Percentiles rank a stretch among this genome's conserved stretches.
phyloP scores from a whole-genome alignment of 2,797 vertebrate genomes.

The Dendrocincla fuliginosa region DNA sequence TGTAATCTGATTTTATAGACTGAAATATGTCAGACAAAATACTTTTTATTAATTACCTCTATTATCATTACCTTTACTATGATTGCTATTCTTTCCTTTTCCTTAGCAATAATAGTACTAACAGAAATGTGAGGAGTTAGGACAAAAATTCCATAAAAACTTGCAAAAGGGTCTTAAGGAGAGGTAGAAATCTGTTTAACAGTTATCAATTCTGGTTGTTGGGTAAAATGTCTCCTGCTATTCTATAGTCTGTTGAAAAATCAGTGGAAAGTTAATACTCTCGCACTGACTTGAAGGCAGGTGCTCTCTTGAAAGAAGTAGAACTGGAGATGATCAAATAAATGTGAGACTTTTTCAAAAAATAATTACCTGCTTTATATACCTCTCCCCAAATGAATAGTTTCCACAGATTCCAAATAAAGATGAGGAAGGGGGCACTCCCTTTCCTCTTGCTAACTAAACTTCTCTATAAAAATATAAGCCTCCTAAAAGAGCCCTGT shows the following conservation, averaged over 20 bases:
- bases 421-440: background rate
- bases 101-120: background rate
- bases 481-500: background rate
- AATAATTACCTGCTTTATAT: background rate
- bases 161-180: background rate
- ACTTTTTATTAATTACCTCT: background rate
- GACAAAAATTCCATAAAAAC: background rate
- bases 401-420: background rate
- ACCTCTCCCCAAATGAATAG: background rate
- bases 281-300: background rate
- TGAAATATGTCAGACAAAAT: background rate
- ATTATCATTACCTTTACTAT: background rate
- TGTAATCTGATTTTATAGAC: background rate
- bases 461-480: background rate
- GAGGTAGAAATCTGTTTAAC: background rate
- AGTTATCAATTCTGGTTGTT: background rate
- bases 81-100: background rate
- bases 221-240: background rate
- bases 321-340: background rate
- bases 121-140: background rate
- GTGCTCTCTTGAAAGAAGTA: background rate
- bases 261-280: background rate
- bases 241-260: background rate
- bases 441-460: background rate
- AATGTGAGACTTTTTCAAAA: background rate